Evolutionary conservation across 30 jellyfish, hydroid and myxozoan species (phyloP).

Genomic region (Clytia hemisphaerica): DNA sequence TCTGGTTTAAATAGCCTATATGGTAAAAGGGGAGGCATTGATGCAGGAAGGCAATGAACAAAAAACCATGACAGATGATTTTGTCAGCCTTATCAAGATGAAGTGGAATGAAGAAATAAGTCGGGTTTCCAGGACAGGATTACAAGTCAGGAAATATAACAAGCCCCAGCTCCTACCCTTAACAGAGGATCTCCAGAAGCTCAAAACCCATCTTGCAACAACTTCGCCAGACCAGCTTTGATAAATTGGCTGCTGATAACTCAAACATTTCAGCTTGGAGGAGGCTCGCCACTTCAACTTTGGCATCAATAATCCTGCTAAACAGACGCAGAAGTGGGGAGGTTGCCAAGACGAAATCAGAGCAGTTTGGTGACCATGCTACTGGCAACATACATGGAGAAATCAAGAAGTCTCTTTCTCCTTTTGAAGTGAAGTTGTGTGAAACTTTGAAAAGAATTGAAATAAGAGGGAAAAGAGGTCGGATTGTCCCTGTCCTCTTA

Average conservation of each 20-base stretch:
- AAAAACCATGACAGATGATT: not conserved
- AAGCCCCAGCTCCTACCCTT: conserved; percentile 19
- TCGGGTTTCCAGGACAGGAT: not conserved
- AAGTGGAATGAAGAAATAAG: not conserved
- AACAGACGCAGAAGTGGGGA: conserved; percentile 36
- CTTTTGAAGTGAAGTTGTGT: conserved; percentile 36
- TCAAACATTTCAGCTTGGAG: conserved; percentile 19
- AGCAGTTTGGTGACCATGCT: conserved; percentile 12
- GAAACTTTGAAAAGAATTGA: conserved; percentile 22
- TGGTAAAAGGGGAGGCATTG: not conserved
- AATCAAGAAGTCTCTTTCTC: conserved; percentile 17
- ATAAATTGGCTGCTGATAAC: not conserved
- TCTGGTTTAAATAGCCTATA: not conserved
- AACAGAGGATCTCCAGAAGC: conserved; percentile 23
- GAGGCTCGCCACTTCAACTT: not conserved
- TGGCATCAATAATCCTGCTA: conserved; percentile 21
- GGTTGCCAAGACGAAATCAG: conserved; percentile 8
- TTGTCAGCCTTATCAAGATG: not conserved
- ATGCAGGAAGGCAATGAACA: not conserved
- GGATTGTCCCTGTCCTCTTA: conserved; percentile 24
- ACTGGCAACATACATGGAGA: conserved; percentile 25
- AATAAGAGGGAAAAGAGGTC: conserved; percentile 30
- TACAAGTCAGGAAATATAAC: conserved; percentile 6
- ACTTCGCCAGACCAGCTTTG: not conserved
- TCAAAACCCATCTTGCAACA: conserved; percentile 15